phyloP scores from a whole-genome alignment of 2,113 vertebrate genomes.

The Lycaon pictus region DNA sequence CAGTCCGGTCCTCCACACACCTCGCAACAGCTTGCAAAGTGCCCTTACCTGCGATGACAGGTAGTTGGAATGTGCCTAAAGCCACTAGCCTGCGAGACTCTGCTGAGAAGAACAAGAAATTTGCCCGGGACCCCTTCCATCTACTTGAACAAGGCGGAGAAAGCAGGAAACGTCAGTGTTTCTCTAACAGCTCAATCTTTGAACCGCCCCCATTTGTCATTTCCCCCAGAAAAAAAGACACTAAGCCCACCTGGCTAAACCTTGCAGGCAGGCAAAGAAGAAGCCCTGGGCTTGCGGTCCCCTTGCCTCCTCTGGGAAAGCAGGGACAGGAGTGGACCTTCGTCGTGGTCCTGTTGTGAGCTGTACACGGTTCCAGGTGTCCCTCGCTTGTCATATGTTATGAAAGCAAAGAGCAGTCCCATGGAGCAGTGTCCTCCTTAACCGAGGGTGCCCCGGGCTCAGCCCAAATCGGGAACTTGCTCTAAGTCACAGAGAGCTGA shows the following conservation, averaged over 20 bases:
- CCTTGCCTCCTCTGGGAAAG: background rate
- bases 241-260: background rate
- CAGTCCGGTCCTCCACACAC: background rate
- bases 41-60: conserved; percentile 15
- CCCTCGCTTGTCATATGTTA: background rate
- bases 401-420: background rate
- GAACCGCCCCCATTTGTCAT: background rate
- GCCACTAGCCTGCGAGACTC: background rate
- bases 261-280: background rate
- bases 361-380: background rate
- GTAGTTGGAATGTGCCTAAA: background rate
- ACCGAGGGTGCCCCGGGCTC: background rate
- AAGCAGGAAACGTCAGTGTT: conserved; percentile 18
- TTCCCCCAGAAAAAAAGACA: conserved; percentile 30
- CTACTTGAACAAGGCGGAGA: background rate
- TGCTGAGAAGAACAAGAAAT: background rate
- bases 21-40: conserved; percentile 49
- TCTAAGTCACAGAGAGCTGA: background rate
- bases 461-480: background rate
- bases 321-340: background rate
- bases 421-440: background rate
- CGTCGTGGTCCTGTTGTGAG: background rate
- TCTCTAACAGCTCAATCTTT: conserved; percentile 27
- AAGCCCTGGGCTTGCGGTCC: background rate
- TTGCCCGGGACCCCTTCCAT: background rate